Evolutionary conservation across 2,797 vertebrate genomes (phyloP).

Genomic region (Saguinus oedipus): DNA sequence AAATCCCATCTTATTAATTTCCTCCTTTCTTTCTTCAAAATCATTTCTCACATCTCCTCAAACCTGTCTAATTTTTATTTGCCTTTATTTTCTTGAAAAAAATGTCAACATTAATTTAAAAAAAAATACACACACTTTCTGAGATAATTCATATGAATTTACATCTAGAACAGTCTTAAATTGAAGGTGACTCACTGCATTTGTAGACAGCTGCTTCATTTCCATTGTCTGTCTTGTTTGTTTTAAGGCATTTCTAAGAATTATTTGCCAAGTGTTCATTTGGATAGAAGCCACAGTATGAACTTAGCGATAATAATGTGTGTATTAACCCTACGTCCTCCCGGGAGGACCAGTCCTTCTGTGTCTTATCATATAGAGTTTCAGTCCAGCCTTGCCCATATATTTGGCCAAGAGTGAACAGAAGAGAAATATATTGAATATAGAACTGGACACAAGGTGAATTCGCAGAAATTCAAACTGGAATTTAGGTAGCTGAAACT

Average conservation of each 20-base stretch:
- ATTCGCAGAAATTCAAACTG: neutral
- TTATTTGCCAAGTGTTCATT: neutral
- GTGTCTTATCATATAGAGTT: rapidly evolving
- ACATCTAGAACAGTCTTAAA: neutral
- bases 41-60: neutral
- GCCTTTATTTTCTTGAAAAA: constrained; percentile 30
- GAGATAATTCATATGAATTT: neutral
- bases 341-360: neutral
- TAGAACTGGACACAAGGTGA: neutral
- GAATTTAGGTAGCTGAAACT: neutral
- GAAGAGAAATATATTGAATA: neutral
- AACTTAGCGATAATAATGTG: rapidly evolving
- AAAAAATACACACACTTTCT: neutral
- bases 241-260: neutral
- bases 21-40: neutral
- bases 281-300: neutral
- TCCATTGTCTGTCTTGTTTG: neutral
- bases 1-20: constrained; percentile 21
- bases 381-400: neutral
- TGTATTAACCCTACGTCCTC: neutral
- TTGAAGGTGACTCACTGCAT: neutral
- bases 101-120: neutral
- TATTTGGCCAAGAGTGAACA: neutral
- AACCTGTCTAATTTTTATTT: neutral
- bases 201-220: neutral